phyloP scores from a whole-genome alignment of 2,888 invertebrate genomes.

The Belgica antarctica region DNA sequence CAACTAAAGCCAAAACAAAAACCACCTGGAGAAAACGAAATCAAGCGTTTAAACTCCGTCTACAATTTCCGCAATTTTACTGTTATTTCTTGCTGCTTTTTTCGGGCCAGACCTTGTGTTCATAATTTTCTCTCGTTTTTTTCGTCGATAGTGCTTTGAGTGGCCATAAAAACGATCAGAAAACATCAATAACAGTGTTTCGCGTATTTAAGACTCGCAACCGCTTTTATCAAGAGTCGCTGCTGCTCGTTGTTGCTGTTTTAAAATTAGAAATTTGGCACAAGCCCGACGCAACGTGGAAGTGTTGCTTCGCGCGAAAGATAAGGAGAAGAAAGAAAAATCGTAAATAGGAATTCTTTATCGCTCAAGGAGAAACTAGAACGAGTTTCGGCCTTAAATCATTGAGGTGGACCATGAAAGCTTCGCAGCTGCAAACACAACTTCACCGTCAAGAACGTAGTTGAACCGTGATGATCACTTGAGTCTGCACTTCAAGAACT shows the following conservation, averaged over 20 bases:
- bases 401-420: too few species aligned
- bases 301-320: background rate
- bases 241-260: background rate
- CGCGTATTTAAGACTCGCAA: too few species aligned
- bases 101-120: background rate
- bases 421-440: too few species aligned
- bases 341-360: conserved; percentile 2
- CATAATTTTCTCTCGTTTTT: conserved; percentile 1
- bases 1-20: background rate
- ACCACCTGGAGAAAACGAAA: background rate
- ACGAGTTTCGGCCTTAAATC: too few species aligned
- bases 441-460: too few species aligned
- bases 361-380: background rate
- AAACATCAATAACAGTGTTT: too few species aligned
- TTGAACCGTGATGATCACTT: too few species aligned
- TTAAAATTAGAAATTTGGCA: conserved; percentile 42
- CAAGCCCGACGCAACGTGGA: too few species aligned
- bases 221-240: background rate
- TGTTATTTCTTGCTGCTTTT: background rate
- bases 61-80: conserved; percentile 18
- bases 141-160: too few species aligned
- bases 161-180: background rate
- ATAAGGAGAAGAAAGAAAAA: background rate
- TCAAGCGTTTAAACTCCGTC: background rate
- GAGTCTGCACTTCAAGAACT: too few species aligned